Evolutionary conservation across 2,888 invertebrate genomes (phyloP), one percentile per base, ranked within the genome.

Genomic region (Aquatica leii): DNA sequence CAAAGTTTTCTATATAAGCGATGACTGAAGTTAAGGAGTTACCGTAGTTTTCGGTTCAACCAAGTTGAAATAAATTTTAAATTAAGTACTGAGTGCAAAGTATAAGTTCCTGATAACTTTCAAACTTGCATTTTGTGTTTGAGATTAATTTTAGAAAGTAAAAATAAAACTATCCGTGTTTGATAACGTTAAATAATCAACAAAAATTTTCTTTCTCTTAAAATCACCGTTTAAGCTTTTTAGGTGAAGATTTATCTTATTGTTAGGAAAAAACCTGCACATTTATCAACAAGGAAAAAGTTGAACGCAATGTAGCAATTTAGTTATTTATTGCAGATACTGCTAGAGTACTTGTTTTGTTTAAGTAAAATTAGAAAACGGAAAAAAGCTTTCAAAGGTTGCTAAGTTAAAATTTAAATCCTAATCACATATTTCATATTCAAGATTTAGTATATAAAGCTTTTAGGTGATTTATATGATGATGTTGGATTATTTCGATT

Each of bases 11-110:
- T 18, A 20, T 18, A 43, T 12, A 46, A 46, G 17, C 46, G 11
- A 46, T 46, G 8, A 46, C 15, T 46, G 18, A 18, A 15, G 15
- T 46, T 46, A 46, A 46, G 15, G 18, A 46, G 46, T 48, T 48
- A 31, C 48, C 56, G 12, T 20, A 35, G 46, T 48, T 18, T 55
- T 46, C 43, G 31, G 48, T 48, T 56, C 56, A 48, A 35, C 46
- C n/a, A 35, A 15, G 34, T 48, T 15, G 20, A 48, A 48, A 48
- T 48, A 56, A 56, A 56, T 56, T 46, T 35, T 48, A n/a, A 17
- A 14, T 35, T 48, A 46, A 8, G 34, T 34, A 31, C 18, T 2
- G 18, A 35, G 34, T 24, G 46, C 20, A 48, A 37, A 20, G n/a
- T 37, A 14, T 46, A 35, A 55, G 37, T 17, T 35, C 12, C 48